Evolutionary conservation across 2,113 vertebrate genomes (phyloP), one percentile per base, ranked within the genome.

Genomic region (Camelus bactrianus): DNA sequence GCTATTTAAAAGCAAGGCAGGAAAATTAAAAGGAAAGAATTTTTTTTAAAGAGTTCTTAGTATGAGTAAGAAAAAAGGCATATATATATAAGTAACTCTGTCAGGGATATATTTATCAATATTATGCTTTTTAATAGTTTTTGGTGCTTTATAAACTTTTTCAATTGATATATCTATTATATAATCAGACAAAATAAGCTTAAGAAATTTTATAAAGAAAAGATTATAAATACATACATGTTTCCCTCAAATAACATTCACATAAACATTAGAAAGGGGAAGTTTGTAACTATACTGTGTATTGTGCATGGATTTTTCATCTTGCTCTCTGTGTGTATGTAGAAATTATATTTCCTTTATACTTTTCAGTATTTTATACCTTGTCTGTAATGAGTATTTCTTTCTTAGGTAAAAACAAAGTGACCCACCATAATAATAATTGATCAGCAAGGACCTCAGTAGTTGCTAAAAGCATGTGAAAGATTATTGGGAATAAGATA

Each of bases 111-210:
- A 20, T 76, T 92, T 52, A 75, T 76, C 8, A 93, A 83, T 67
- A 67, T 69, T 75, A 89, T 35, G 35, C 11, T 91, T 79, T 85
- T n/a, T n/a, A 62, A 60, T 32, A n/a, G 6, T 28, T 75, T 58
- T 38, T 76, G 28, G 69, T 83, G 30, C 35, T 26, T 87, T 50
- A 50, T 75, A 75, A 54, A 16, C 58, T 89, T 95, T 83, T 69
- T 42, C 22, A 60, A 3, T 69, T 89, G 70, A 19, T 42, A 17
- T 85, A 10, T 83, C 16, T 69, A 75, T 75, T 42, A 76, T 30
- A 62, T 50, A 76, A 91, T 60, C 60, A 83, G 52, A 67, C 11
- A 89, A 60, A 89, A 22, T n/a, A 69, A 95, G 48, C 35, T 95
- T 69, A 70, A 83, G n/a, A 62, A 70, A 90, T 42, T 42, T 42